Percentiles rank a stretch among this genome's conserved stretches.
Conservation (phyloP, 2,888 invertebrate species). For the Muschampia plurimacula region DNA sequence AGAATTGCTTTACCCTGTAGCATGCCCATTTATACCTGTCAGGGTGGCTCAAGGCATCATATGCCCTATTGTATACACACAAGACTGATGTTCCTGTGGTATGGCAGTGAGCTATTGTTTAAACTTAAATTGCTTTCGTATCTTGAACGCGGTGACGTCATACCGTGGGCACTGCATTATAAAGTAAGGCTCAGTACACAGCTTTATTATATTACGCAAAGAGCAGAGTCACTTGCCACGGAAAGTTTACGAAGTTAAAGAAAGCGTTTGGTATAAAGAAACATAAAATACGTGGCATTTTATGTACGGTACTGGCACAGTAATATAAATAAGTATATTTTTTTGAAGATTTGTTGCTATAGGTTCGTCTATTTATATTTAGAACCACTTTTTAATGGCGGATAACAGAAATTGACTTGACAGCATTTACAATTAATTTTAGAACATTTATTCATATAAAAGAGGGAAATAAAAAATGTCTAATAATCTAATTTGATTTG, state of each 20-base stretch:
- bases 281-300: too few relatives aligned
- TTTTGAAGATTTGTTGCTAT: too few relatives aligned
- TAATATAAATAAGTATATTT: too few relatives aligned
- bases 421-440: too few relatives aligned
- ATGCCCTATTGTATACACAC: conserved; percentile 31
- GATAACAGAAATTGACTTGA: too few relatives aligned
- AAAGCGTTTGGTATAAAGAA: not conserved
- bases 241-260: conserved; percentile 7
- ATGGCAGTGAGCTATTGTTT: conserved; percentile 60
- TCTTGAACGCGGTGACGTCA: conserved; percentile 34
- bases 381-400: too few relatives aligned
- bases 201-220: conserved; percentile 26
- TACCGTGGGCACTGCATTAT: conserved; percentile 32
- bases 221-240: conserved; percentile 3
- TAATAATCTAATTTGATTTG: too few relatives aligned
- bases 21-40: conserved; percentile 51
- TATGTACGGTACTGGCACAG: too few relatives aligned
- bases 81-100: conserved; percentile 42
- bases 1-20: conserved; percentile 45
- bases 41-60: conserved; percentile 38
- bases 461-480: too few relatives aligned
- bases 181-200: conserved; percentile 31
- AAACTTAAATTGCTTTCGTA: conserved; percentile 68
- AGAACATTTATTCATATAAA: too few relatives aligned
- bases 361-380: too few relatives aligned